Base-by-base conservation (phyloP, 2,113 vertebrate genomes). In the Carassius auratus region DNA sequence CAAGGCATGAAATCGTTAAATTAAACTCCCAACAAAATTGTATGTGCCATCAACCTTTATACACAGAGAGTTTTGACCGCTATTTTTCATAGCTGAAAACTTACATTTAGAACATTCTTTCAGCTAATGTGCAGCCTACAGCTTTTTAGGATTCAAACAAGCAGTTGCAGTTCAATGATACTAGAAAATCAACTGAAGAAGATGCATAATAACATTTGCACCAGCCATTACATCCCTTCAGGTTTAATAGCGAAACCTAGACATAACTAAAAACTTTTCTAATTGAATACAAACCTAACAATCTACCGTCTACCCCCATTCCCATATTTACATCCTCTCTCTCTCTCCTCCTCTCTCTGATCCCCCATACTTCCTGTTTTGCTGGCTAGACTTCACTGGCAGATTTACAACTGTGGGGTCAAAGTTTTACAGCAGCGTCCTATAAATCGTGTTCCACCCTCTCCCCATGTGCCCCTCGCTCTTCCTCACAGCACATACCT, bases 341-440 rank as follows among this genome's bases (percentile, higher is more conserved):
- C 9, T 85, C 57, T 85, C 55, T 76, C 69, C 26, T 26, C 57
- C 57, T 68, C 52, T 71, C 13, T 75, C 62, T 71, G 80, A 68
- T 36, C 88, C 86, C 42, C 59, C 91, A 85, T 93, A 93, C 94
- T 94, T 95, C 94, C 94, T 95, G 94, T 94, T 93, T 93, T 92
- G 93, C 91, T 92, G 93, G 94, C 93, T 92, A 94, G 94, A 95
- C 94, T 95, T 90, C 90, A 92, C 86, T 94, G 94, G 94, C 94
- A 94, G 94, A 95, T 95, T 95, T 95, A 95, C 93, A 94, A 92
- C 93, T 93, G 81, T 1, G 91, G 90, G 94, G 94, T 94, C 94
- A 95, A 94, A 95, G 94, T 94, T 95, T 95, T 93, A 93, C 90
- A 91, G 93, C 93, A 83, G 92, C 92, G 89, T 92, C 93, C 93